Evolutionary conservation across 2,888 invertebrate species (phyloP), one percentile per base, ranked within the genome.

Genomic region (Epistrophella euchroma): DNA sequence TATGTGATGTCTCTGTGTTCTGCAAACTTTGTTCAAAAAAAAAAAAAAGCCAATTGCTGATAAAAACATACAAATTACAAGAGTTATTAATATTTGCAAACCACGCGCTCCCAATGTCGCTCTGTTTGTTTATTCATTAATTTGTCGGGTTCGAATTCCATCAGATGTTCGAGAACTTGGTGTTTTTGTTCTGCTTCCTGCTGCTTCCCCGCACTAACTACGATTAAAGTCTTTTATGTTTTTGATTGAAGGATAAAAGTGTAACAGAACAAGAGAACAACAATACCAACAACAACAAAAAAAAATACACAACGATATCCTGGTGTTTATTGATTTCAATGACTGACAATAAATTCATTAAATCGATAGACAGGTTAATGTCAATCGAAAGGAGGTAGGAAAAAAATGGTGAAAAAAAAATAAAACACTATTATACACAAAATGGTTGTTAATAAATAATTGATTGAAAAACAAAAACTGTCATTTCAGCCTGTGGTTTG

Each of bases 351-450:
- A 92, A 91, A 91, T 91, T 91, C 91, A 91, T 91, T 91, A 92
- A 91, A 91, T 89, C 91, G 91, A 91, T 92, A 90, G 92, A 91
- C 90, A 91, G 90, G 91, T 92, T 92, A 91, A 91, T 92, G 91
- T 91, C 90, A 91, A 47, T 32, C 56, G 22, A 19, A n/a, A 19
- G 35, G 35, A 17, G 19, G 19, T n/a, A 28, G 55, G 19, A 28
- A 52, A 13, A 50, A 35, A 68, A 43, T 22, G 9, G 7, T n/a
- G 28, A n/a, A 28, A 50, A 9, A 25, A 32, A 68, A 40, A 58
- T 13, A 35, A 6, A 7, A 37, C 25, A 43, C 22, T 52, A 52
- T 25, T n/a, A n/a, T n/a, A n/a, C n/a, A 25, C 40, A 64, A 64
- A 45, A 45, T 64, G 47, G 37, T 68, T 68, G 50, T 50, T 35